Base-by-base conservation (phyloP, 2,888 invertebrate genomes). In the Oligia latruncula region DNA sequence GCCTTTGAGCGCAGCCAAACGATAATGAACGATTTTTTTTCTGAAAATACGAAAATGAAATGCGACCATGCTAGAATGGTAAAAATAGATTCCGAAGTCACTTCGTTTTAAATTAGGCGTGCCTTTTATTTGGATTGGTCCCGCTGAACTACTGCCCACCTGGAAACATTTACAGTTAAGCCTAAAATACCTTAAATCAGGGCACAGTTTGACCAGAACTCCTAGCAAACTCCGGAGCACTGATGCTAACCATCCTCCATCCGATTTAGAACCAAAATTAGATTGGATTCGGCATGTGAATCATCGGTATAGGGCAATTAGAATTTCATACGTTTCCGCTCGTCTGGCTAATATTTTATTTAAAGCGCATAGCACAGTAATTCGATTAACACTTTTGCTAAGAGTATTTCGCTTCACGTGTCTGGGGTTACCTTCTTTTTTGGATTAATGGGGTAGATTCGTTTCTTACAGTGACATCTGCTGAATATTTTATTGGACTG, bases 271-370 rank as follows among this genome's bases (percentile, higher is more conserved):
- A 87, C 78, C 90, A 88, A 92, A 93, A 92, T 93, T 93, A 93
- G 93, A 92, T 90, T 88, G 87, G 90, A 91, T 91, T 91, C 87
- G 85, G 87, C 86, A 88, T 83, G 88, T 92, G 92, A 92, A 90
- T 93, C 92, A 93, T 92, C 89, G 79, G 79, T 77, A 78, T 82
- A 80, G 84, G 77, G 90, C 91, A 93, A 93, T 93, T 93, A 93
- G 90, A 86, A 92, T 91, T 92, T 91, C 89, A 90, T 90, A 90
- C 87, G 90, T 91, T 93, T 93, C 94, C 94, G 93, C 85, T 80
- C 81, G 85, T 81, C 84, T 83, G 81, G 78, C 73, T 84, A 64
- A 86, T 87, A 90, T 83, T 83, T 88, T 85, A 89, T 89, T 89
- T 83, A 88, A 87, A 80, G 88, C 43, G 9, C 75, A 40, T 23